Evolutionary conservation across 2,113 vertebrate genomes (phyloP).

Genomic region (Onychorhynchus coronatus): DNA sequence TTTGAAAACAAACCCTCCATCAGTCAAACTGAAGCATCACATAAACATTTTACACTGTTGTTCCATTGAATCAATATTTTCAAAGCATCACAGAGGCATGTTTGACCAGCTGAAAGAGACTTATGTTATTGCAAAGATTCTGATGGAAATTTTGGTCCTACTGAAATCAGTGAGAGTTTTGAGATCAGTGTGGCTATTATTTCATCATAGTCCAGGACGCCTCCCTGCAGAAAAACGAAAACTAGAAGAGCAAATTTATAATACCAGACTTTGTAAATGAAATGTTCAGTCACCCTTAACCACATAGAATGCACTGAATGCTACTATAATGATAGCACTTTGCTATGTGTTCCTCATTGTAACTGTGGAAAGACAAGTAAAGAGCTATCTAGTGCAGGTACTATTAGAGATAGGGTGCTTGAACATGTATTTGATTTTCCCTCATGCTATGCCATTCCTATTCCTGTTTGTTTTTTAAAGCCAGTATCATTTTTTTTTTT

Average conservation of each 20-base stretch:
- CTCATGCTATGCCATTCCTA: neutral
- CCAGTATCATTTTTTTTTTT: neutral
- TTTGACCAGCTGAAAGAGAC: neutral
- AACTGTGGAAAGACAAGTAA: neutral
- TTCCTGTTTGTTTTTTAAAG: neutral
- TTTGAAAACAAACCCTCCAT: neutral
- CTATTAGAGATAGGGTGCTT: neutral
- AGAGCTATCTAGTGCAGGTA: neutral
- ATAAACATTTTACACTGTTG: neutral
- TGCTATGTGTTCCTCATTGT: neutral
- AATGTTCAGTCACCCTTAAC: neutral
- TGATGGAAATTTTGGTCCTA: neutral
- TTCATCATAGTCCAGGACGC: neutral
- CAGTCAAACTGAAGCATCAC: neutral
- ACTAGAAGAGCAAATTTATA: neutral
- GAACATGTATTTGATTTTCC: neutral
- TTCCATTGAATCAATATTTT: neutral
- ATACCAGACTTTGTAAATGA: slow-evolving; percentile 10
- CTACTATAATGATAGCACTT: neutral
- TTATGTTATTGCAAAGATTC: neutral
- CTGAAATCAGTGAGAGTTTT: neutral
- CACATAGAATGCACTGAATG: neutral
- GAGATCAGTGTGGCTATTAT: neutral
- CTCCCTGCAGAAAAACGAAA: neutral
- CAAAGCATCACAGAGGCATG: neutral